Evolutionary conservation across 1,140 invertebrate species (phyloP), one percentile per base, ranked within the genome.

Genomic region (Lepidurus arcticus): DNA sequence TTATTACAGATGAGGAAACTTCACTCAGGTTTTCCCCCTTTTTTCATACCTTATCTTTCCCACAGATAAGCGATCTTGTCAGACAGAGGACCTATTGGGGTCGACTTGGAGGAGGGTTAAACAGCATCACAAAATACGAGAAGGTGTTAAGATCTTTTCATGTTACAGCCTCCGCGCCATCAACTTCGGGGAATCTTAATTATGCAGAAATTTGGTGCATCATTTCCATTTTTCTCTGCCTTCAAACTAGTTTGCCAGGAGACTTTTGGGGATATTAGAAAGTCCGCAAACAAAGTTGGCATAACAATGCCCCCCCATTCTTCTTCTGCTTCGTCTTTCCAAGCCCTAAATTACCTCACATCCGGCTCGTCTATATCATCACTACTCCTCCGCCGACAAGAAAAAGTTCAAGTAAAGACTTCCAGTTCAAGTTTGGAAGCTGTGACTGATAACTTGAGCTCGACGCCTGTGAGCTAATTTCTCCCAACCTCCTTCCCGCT

Each of bases 391-490:
- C 53, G 7, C 21, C 7, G 21, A 65, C 16, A 21, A 0, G 53
- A 65, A 65, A 65, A 65, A 65, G 53, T n/a, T 65, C 53, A 65
- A 65, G 53, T 65, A 65, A 16, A 21, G 53, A 21, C 53, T 65
- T 65, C 53, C 21, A 21, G 53, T 65, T 65, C 53, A 65, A 65
- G 53, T 65, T 65, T 65, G 53, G 53, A 65, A 13, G 53, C 53
- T 65, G 53, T 65, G 53, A 65, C 53, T 65, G 53, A 65, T 65
- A 65, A 65, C 53, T 65, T 65, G 53, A 65, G 53, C 53, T 65
- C n/a, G 53, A 65, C 53, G 53, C 53, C 53, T 65, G 53, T 65
- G 53, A 65, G 53, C 53, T 65, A 65, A 65, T 65, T 65, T 65
- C 53, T 21, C 53, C 53, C 16, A 65, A 65, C 53, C 9, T 65